These are phyloP conservation scores for Synaphobranchus kaupii DNA, from an alignment of 2,797 vertebrate genomes.

Conservation along the genomic window DNA sequence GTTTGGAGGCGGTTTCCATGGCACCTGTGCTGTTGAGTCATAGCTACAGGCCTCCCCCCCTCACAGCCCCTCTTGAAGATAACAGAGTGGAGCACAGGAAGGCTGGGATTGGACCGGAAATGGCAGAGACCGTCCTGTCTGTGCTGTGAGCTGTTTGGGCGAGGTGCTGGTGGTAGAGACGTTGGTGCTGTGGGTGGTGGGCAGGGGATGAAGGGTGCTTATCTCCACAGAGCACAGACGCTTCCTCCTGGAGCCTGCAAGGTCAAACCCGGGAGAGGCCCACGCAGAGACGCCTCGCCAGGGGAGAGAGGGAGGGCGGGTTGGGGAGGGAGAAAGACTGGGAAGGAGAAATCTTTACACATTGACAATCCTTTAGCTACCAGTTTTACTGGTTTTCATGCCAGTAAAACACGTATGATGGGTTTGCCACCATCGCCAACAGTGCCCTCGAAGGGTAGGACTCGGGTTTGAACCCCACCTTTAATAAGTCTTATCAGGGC, in stretches of 20 bases:
- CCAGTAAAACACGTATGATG: constrained; percentile 1
- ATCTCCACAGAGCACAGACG: neutral
- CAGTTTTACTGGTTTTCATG: neutral
- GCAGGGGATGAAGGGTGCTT: neutral
- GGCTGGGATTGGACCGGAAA: constrained; percentile 57
- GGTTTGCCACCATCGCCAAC: neutral
- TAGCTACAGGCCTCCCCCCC: too few species aligned
- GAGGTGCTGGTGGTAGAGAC: neutral
- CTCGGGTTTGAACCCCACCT: neutral
- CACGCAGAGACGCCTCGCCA: neutral
- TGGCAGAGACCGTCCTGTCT: constrained; percentile 53
- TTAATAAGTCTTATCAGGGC: neutral
- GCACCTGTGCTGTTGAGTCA: neutral
- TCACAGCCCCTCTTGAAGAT: neutral
- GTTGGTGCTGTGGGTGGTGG: neutral
- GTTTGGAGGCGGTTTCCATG: neutral
- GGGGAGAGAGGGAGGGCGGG: neutral
- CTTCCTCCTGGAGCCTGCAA: neutral
- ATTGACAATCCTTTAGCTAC: neutral
- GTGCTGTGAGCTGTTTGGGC: neutral
- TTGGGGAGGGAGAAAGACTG: neutral
- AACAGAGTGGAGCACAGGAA: constrained; percentile 40
- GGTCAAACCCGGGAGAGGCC: neutral
- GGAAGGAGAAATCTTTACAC: neutral
- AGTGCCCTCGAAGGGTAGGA: neutral